Evolutionary conservation across 2,113 vertebrate species (phyloP), one percentile per base, ranked within the genome.

Genomic region (Platanista minor): DNA sequence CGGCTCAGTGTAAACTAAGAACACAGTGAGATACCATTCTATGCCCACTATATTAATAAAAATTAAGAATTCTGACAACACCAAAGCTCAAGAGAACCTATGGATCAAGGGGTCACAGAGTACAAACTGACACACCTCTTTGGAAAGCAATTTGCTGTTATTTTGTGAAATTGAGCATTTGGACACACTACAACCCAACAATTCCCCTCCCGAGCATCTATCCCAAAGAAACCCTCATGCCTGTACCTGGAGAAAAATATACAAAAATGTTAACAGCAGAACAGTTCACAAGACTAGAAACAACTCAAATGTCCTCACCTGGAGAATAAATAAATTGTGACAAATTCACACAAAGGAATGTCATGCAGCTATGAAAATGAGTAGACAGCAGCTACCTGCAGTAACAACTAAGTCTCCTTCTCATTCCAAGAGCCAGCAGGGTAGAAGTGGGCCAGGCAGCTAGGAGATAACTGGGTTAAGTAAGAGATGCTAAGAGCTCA

Each of bases 311-410:
- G 7, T 8, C 75, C n/a, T 23, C 64, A 5, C 3, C 0, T 6
- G 33, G 84, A 43, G 39, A 41, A 7, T 11, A 29, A 25, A 69
- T 8, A 33, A 27, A 41, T 3, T 8, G 13, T 18, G 31, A 13
- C 33, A 5, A 0, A 20, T 8, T 12, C 41, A 41, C 77, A 33
- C 52, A 6, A 0, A 64, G 49, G 59, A 57, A 12, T 0, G 1
- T 2, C 2, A 1, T 0, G 11, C 25, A 1, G 69, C 62, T 0
- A 7, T 8, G 29, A 39, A 14, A 20, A 36, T 2, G 52, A 1
- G 10, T 0, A 13, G 88, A 17, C 5, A 0, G 61, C 14, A 31
- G 29, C 21, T 0, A 1, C 0, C 0, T 0, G 8, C 27, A 12
- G 2, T 12, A 10, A 41, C 49, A 8, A 2, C 59, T 0, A 7